Percentiles rank a stretch among this genome's conserved stretches.
phyloP scores from a whole-genome alignment of 2,113 vertebrate genomes.

The Todiramphus saurophagus region DNA sequence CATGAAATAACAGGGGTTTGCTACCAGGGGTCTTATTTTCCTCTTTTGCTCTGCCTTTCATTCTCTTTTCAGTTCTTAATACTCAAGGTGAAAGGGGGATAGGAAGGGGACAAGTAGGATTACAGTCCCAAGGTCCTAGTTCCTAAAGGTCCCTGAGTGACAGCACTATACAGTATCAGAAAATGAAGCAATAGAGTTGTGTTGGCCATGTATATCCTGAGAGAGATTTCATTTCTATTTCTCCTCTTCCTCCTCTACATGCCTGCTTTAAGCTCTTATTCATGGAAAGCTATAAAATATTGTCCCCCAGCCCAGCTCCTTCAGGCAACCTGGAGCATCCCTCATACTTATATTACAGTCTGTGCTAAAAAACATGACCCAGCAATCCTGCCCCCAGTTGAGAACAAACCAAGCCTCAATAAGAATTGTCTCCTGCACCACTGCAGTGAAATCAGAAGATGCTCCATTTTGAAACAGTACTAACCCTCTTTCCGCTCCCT shows the following conservation, averaged over 20 bases:
- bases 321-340: neutral
- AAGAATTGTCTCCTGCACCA: neutral
- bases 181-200: slow-evolving; percentile 29
- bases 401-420: neutral
- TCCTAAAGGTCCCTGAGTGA: slow-evolving; percentile 71
- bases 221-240: slow-evolving; percentile 51
- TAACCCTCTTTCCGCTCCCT: neutral
- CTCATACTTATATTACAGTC: neutral
- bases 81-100: neutral
- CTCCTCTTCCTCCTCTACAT: neutral
- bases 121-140: slow-evolving; percentile 63
- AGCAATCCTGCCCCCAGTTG: neutral
- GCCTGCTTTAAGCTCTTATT: neutral
- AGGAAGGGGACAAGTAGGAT: neutral
- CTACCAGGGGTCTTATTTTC: neutral
- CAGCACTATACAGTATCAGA: slow-evolving; percentile 61
- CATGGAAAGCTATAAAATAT: neutral
- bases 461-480: neutral
- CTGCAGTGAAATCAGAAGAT: neutral
- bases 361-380: neutral
- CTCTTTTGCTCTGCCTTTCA: neutral
- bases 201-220: slow-evolving; percentile 60
- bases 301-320: neutral
- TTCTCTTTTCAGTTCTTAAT: neutral
- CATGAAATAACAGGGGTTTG: slow-evolving; percentile 23